phyloP scores from a whole-genome alignment of 2,113 vertebrate species.

The Notechis scutatus region DNA sequence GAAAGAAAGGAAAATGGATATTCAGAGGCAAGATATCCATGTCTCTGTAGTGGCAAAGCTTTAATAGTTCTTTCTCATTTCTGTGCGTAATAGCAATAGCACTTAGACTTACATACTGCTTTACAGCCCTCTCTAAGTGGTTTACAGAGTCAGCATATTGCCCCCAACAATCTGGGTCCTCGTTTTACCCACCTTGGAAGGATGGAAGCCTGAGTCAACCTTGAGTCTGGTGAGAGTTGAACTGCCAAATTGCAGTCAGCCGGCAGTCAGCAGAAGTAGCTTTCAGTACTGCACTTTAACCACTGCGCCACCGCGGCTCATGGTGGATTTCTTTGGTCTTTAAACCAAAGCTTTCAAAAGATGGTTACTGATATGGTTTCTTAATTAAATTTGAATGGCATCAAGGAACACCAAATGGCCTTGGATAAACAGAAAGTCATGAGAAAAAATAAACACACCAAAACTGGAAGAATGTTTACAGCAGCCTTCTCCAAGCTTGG shows the following conservation, averaged over 20 bases:
- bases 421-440: not conserved
- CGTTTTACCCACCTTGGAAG: no score
- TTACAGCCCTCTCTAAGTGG: no score
- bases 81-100: not conserved
- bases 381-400: not conserved
- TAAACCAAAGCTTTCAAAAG: not conserved
- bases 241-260: no score
- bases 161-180: no score
- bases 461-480: not conserved
- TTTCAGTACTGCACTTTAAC: no score
- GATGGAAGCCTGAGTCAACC: no score
- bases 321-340: not conserved
- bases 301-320: no score
- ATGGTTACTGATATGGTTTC: not conserved
- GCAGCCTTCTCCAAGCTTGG: not conserved
- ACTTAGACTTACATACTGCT: no score
- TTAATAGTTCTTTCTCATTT: not conserved
- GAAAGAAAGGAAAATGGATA: slow-evolving; percentile 20
- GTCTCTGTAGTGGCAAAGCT: not conserved
- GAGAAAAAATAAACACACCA: not conserved
- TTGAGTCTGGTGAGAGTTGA: no score
- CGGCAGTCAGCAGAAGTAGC: no score
- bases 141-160: no score
- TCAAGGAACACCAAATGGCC: not conserved
- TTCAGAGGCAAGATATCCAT: not conserved